A percentile compares a stretch with the other conserved stretches of the same genome.
Conservation (phyloP, 2,113 vertebrate species). For the Nettapus auritus region DNA sequence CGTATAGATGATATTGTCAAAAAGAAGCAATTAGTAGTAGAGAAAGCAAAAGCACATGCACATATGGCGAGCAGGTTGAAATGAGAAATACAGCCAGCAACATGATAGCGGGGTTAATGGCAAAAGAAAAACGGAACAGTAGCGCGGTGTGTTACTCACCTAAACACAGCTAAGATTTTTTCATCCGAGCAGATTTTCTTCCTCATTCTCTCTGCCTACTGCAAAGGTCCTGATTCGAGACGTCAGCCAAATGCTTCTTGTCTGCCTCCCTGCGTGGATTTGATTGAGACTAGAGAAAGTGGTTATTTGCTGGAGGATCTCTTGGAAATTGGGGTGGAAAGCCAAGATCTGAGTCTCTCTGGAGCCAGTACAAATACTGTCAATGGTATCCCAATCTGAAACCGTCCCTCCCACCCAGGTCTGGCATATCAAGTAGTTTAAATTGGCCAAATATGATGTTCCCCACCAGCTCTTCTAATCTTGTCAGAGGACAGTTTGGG, state of each 20-base stretch:
- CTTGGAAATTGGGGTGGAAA: slow-evolving; percentile 17
- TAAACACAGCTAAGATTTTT: slow-evolving; percentile 4
- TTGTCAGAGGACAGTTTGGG: not conserved
- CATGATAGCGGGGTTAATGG: slow-evolving; percentile 49
- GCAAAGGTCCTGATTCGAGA: not conserved
- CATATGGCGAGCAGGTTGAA: slow-evolving; percentile 82
- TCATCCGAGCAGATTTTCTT: not conserved
- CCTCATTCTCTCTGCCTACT: not conserved
- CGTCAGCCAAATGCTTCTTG: slow-evolving; percentile 4
- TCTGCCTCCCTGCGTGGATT: not conserved
- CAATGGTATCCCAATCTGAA: not conserved
- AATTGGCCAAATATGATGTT: not conserved
- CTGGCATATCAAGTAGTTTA: not conserved
- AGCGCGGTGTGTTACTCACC: slow-evolving; percentile 55
- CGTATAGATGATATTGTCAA: slow-evolving; percentile 80
- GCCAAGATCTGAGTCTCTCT: not conserved
- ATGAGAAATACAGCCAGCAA: slow-evolving; percentile 64
- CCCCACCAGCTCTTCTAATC: not conserved
- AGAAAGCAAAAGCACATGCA: slow-evolving; percentile 66
- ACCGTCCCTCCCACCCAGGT: fast-evolving
- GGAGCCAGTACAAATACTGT: not conserved
- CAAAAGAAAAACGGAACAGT: slow-evolving; percentile 49
- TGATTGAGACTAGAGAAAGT: slow-evolving; percentile 17
- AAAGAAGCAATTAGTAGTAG: slow-evolving; percentile 80
- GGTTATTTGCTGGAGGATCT: not conserved